These are phyloP conservation scores for Drosophila borborema DNA, from an alignment of 2,888 invertebrate genomes.

Conservation along the genomic window DNA sequence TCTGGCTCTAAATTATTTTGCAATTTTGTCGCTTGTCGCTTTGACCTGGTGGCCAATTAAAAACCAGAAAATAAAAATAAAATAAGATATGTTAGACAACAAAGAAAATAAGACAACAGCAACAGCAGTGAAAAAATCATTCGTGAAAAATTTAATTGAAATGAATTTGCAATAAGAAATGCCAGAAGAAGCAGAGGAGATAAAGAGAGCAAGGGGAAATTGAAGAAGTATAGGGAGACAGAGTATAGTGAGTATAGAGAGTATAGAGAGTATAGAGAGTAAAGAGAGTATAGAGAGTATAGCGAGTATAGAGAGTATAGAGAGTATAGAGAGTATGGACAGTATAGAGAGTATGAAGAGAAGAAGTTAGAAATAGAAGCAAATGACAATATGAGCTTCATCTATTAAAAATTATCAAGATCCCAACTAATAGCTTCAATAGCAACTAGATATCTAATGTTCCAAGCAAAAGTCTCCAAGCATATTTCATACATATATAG, in stretches of 20 bases:
- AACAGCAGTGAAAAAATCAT: slow-evolving; percentile 17
- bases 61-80: slow-evolving; percentile 22
- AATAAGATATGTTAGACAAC: slow-evolving; percentile 9
- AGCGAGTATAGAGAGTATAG: not conserved
- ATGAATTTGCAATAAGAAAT: slow-evolving; percentile 8
- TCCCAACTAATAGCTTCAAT: not conserved
- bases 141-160: slow-evolving; percentile 56
- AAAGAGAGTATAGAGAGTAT: not conserved
- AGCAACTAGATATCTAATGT: not conserved
- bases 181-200: no score
- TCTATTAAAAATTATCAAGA: not conserved
- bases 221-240: no score
- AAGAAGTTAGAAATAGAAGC: not conserved
- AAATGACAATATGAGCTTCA: not conserved
- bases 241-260: no score
- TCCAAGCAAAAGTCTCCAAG: no score
- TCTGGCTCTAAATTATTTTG: slow-evolving; percentile 57
- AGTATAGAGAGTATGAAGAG: not conserved
- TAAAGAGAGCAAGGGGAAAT: no score
- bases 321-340: not conserved
- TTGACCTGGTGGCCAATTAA: slow-evolving; percentile 67
- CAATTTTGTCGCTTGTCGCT: slow-evolving; percentile 51
- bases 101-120: slow-evolving; percentile 23
- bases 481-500: no score
- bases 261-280: not conserved